Evolutionary conservation across 2,113 vertebrate genomes (phyloP).

Genomic region (Ammodytes dubius): DNA sequence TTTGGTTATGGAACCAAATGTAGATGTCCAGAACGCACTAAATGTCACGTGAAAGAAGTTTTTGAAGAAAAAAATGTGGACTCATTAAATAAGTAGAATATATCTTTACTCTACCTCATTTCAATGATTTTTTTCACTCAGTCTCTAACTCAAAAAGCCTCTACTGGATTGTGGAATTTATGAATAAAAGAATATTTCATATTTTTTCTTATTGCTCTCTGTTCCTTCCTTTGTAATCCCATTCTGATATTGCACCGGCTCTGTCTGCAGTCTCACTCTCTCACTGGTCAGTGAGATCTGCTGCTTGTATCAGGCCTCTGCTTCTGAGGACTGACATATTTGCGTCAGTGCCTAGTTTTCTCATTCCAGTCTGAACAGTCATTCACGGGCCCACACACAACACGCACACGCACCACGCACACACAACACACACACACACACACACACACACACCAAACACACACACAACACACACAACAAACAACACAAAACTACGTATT

Average conservation of each 20-base stretch:
- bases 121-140: not conserved
- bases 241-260: conserved; percentile 28
- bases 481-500: not conserved
- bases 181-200: conserved; percentile 21
- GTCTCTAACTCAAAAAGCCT: conserved; percentile 6
- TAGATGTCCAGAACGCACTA: not conserved
- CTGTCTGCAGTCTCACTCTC: conserved; percentile 18
- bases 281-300: conserved; percentile 43
- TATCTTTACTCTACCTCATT: not conserved
- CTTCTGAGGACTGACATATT: conserved; percentile 69
- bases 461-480: conserved; percentile 13
- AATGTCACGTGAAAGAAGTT: not conserved
- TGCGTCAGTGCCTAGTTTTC: conserved; percentile 63
- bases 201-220: not conserved
- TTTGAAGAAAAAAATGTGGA: not conserved
- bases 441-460: conserved; percentile 21
- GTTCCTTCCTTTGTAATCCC: conserved; percentile 24
- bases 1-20: not conserved
- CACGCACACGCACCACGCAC: not conserved
- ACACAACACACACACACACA: conserved; percentile 46
- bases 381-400: conserved; percentile 28
- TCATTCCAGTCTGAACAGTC: conserved; percentile 71
- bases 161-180: not conserved
- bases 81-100: not conserved
- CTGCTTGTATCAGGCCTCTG: conserved; percentile 49